phyloP scores from a whole-genome alignment of 2,888 invertebrate species.

The Choristoneura rosaceana region DNA sequence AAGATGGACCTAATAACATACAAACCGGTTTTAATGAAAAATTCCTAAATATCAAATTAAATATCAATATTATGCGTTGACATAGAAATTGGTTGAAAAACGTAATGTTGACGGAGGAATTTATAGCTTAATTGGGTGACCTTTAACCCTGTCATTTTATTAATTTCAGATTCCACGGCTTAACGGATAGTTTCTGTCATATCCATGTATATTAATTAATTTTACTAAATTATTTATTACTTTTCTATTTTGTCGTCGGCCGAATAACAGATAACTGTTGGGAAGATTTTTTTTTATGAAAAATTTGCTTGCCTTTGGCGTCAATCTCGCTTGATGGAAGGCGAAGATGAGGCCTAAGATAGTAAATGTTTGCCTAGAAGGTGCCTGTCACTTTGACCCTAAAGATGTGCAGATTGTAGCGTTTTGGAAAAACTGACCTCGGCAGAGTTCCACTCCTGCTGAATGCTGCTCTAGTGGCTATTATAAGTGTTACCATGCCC shows the following conservation, averaged over 20 bases:
- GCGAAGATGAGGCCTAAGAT: too few species aligned
- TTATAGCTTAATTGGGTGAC: slow-evolving; percentile 36
- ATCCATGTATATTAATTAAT: background rate
- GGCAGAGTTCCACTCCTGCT: too few species aligned
- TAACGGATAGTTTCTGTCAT: background rate
- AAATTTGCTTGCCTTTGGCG: too few species aligned
- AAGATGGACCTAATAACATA: slow-evolving; percentile 13
- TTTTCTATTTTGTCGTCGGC: background rate
- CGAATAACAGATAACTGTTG: too few species aligned
- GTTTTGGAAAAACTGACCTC: too few species aligned
- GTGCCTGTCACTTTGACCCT: too few species aligned
- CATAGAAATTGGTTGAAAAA: slow-evolving; percentile 33
- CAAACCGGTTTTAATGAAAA: slow-evolving; percentile 6
- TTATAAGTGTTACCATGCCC: too few species aligned
- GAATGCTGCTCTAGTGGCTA: too few species aligned
- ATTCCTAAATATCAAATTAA: slow-evolving; percentile 29
- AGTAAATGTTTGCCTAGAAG: too few species aligned
- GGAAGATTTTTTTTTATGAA: too few species aligned
- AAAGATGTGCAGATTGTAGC: too few species aligned
- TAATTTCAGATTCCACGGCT: background rate
- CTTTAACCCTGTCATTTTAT: slow-evolving; percentile 15
- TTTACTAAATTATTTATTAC: background rate
- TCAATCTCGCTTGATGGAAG: too few species aligned
- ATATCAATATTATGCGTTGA: slow-evolving; percentile 24
- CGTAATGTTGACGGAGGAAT: slow-evolving; percentile 1